Evolutionary conservation across 1,140 invertebrate genomes (phyloP).

Genomic region (Ylistrum balloti): DNA sequence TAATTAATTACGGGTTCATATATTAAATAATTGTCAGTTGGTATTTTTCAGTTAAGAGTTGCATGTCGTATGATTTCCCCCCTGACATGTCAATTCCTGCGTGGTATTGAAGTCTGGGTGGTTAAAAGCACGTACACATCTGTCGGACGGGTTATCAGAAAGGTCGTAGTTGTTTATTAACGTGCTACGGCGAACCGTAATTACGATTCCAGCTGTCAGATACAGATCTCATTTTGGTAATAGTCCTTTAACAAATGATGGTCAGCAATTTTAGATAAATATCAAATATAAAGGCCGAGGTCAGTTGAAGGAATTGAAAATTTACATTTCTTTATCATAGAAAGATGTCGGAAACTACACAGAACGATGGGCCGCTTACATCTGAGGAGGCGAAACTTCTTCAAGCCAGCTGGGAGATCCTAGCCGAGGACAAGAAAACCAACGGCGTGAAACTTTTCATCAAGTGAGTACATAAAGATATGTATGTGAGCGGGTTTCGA

Average conservation of each 20-base stretch:
- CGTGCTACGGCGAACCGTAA: not conserved
- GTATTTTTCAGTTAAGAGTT: too few relatives aligned
- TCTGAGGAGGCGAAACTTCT: not conserved
- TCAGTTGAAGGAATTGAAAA: not conserved
- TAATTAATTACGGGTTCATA: too few relatives aligned
- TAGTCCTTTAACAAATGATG: not conserved
- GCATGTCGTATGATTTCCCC: too few relatives aligned
- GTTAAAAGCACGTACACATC: not conserved
- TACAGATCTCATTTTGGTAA: not conserved
- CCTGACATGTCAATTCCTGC: not conserved
- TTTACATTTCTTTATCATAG: not conserved
- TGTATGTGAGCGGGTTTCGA: not conserved
- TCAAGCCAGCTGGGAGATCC: not conserved
- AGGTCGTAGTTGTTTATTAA: not conserved
- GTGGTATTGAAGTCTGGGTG: not conserved
- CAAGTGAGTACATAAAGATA: not conserved
- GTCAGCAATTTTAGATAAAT: constrained; percentile 2
- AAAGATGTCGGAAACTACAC: not conserved
- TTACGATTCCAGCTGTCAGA: not conserved
- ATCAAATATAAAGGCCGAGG: not conserved
- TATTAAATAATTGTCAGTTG: too few relatives aligned
- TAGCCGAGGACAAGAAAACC: not conserved
- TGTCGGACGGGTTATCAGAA: not conserved
- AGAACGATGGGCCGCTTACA: not conserved
- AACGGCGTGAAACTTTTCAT: constrained; percentile 30